Conservation (phyloP, 2,113 vertebrate species). For the Menura novaehollandiae region DNA sequence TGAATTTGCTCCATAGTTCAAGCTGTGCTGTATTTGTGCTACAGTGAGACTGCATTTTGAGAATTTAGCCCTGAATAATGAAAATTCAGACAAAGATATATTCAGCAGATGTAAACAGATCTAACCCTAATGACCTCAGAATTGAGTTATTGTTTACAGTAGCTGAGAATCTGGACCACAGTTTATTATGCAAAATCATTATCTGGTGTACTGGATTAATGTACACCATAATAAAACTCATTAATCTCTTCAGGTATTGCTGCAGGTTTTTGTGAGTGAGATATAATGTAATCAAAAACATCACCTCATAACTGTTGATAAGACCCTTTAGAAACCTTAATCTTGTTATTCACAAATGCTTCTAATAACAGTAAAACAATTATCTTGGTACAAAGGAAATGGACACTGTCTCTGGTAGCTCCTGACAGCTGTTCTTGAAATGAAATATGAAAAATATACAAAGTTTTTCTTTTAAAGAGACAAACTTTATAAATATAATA, state of each 20-base stretch:
- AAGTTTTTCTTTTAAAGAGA: not conserved
- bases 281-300: not conserved
- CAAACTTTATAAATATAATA: not conserved
- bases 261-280: not conserved
- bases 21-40: not conserved
- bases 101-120: not conserved
- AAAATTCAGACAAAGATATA: not conserved
- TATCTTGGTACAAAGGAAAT: not conserved
- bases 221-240: not conserved
- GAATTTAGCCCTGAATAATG: not conserved
- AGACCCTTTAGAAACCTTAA: not conserved
- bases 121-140: not conserved
- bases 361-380: not conserved
- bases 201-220: not conserved
- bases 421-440: not conserved
- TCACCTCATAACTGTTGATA: not conserved
- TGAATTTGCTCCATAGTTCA: not conserved
- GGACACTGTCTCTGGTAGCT: not conserved
- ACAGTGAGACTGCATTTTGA: not conserved
- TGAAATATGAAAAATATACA: not conserved
- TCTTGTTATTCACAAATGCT: not conserved
- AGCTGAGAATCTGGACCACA: not conserved
- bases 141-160: not conserved
- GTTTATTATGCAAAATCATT: not conserved
- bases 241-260: not conserved